These are phyloP conservation scores for Chionoecetes opilio DNA, from an alignment of 1,140 invertebrate species.

Conservation along the genomic window DNA sequence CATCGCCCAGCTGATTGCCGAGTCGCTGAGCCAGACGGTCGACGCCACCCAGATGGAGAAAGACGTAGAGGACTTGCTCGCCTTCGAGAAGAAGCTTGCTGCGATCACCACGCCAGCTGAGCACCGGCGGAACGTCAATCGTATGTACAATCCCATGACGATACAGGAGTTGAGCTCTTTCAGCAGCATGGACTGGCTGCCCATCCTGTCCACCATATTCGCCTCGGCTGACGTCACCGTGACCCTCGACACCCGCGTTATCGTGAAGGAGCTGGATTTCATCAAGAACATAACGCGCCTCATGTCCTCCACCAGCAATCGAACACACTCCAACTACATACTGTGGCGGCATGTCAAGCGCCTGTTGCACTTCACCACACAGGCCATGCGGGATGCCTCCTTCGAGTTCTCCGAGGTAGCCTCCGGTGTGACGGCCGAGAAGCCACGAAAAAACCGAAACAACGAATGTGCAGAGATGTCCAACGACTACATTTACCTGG, in stretches of 20 bases:
- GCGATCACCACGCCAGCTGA: slow-evolving; percentile 70
- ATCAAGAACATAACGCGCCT: slow-evolving; percentile 54
- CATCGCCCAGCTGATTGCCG: slow-evolving; percentile 69
- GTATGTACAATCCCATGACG: slow-evolving; percentile 78
- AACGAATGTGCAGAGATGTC: slow-evolving; percentile 92
- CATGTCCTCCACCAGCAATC: slow-evolving; percentile 39
- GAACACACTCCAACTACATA: slow-evolving; percentile 67
- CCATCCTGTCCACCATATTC: slow-evolving; percentile 61
- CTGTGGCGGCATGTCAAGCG: slow-evolving; percentile 71
- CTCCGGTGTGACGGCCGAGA: slow-evolving; percentile 57
- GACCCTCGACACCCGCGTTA: slow-evolving; percentile 49
- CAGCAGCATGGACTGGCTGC: slow-evolving; percentile 56
- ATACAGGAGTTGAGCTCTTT: slow-evolving; percentile 63
- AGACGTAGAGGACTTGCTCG: slow-evolving; percentile 67
- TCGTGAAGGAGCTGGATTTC: slow-evolving; percentile 70
- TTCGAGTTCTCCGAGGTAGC: slow-evolving; percentile 68
- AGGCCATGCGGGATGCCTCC: slow-evolving; percentile 72
- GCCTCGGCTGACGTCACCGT: slow-evolving; percentile 41
- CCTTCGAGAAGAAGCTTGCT: slow-evolving; percentile 73
- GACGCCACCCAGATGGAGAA: slow-evolving; percentile 7
- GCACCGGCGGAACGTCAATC: slow-evolving; percentile 65
- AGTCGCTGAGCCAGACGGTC: background rate
- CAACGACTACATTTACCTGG: slow-evolving; percentile 94
- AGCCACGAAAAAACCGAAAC: slow-evolving; percentile 48
- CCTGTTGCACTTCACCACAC: slow-evolving; percentile 63